phyloP scores from a whole-genome alignment of 2,113 vertebrate genomes.

The Megaleporinus macrocephalus region DNA sequence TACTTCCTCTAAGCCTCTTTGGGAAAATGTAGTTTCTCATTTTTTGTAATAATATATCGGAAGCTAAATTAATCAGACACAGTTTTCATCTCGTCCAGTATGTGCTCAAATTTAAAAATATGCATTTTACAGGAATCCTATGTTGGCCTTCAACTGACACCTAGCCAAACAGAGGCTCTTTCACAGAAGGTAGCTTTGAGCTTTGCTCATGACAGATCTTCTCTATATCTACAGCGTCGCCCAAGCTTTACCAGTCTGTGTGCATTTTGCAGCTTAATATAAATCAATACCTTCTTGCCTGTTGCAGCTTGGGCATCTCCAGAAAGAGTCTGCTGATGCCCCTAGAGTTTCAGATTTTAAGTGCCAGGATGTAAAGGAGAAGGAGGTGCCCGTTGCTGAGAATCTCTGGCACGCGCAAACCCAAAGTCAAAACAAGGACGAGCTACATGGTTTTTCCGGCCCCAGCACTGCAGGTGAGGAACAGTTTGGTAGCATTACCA shows the following conservation, averaged over 20 bases:
- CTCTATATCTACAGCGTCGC: neutral
- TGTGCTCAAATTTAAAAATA: neutral
- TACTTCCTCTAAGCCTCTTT: neutral
- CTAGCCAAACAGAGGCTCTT: slow-evolving; percentile 56
- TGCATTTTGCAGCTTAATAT: neutral
- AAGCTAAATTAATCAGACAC: too few species aligned
- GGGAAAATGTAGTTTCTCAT: neutral
- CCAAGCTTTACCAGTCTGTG: neutral
- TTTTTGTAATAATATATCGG: neutral
- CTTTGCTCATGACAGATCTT: neutral
- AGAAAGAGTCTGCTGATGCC: slow-evolving; percentile 37
- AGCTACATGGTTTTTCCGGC: slow-evolving; percentile 20
- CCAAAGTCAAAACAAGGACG: slow-evolving; percentile 25
- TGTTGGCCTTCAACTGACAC: slow-evolving; percentile 51
- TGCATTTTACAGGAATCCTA: slow-evolving; percentile 51
- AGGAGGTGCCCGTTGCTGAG: neutral
- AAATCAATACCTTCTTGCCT: neutral
- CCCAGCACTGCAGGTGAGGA: slow-evolving; percentile 35
- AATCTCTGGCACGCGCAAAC: slow-evolving; percentile 8
- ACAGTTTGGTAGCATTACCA: neutral
- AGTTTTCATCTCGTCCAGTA: neutral
- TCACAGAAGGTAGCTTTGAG: slow-evolving; percentile 52
- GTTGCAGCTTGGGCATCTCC: slow-evolving; percentile 50
- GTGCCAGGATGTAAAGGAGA: slow-evolving; percentile 35
- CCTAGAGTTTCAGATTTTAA: slow-evolving; percentile 29